These are phyloP conservation scores for Lophius americanus DNA, from an alignment of 2,797 vertebrate species.

Conservation along the genomic window DNA sequence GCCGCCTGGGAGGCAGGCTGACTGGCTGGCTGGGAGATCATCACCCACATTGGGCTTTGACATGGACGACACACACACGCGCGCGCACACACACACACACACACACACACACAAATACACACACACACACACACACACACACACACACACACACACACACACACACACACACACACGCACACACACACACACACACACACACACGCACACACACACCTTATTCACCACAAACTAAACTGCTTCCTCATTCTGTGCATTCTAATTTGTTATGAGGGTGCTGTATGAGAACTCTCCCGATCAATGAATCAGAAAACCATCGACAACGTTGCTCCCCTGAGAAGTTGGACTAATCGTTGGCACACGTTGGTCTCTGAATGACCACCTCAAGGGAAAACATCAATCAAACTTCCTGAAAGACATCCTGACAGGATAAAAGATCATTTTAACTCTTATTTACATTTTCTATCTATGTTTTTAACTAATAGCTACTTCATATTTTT, in stretches of 20 bases:
- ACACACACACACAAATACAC: too few species aligned
- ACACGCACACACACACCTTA: conserved; percentile 11
- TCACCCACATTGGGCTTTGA: conserved; percentile 67
- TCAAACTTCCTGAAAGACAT: conserved; percentile 24
- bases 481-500: too few species aligned
- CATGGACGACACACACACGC: conserved; percentile 17
- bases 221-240: neutral
- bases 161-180: conserved; percentile 17
- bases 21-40: conserved; percentile 66
- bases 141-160: conserved; percentile 14
- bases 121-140: conserved; percentile 17
- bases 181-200: conserved; percentile 16
- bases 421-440: conserved; percentile 2
- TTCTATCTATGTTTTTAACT: too few species aligned
- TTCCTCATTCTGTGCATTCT: too few species aligned
- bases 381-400: conserved; percentile 34
- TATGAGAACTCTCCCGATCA: conserved; percentile 8
- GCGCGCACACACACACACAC: conserved; percentile 16
- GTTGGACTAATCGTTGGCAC: conserved; percentile 29
- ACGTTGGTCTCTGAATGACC: conserved; percentile 27
- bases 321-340: neutral
- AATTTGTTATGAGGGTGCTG: too few species aligned
- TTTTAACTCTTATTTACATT: too few species aligned
- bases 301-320: conserved; percentile 15
- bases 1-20: conserved; percentile 74